Percentiles rank a stretch among this genome's conserved stretches.
phyloP scores from a whole-genome alignment of 35 echinoderm and acorn worm species.

The Patiria miniata region DNA sequence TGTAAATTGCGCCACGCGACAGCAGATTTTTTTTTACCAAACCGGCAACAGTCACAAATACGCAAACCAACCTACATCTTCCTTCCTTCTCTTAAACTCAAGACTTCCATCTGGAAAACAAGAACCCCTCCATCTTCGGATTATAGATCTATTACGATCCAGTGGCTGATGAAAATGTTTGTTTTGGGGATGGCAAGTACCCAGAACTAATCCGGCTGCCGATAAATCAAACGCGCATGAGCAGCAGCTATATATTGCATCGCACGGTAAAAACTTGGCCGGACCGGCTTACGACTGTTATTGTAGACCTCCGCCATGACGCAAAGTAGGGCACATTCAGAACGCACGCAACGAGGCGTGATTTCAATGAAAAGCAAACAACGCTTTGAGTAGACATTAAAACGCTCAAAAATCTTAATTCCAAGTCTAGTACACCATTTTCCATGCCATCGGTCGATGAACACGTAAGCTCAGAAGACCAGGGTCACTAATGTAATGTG shows the following conservation, averaged over 20 bases:
- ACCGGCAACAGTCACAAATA: too few species aligned
- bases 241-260: too few species aligned
- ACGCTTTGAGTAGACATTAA: too few species aligned
- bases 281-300: not conserved
- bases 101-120: too few species aligned
- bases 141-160: conserved; percentile 4
- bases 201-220: conserved; percentile 7
- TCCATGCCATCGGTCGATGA: too few species aligned
- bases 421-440: too few species aligned
- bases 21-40: not conserved
- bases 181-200: not conserved
- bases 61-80: too few species aligned
- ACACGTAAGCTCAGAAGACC: too few species aligned
- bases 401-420: too few species aligned
- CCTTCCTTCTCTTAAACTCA: too few species aligned
- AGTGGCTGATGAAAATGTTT: not conserved
- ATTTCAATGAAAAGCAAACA: too few species aligned
- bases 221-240: conserved; percentile 20
- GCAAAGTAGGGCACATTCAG: not conserved
- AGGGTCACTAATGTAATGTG: too few species aligned
- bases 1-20: conserved; percentile 1
- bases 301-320: not conserved
- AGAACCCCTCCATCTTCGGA: not conserved
- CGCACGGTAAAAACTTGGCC: not conserved
- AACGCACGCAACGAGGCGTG: not conserved